Evolutionary conservation across 1,140 invertebrate genomes (phyloP).

Genomic region (Atopsyche davidsoni): DNA sequence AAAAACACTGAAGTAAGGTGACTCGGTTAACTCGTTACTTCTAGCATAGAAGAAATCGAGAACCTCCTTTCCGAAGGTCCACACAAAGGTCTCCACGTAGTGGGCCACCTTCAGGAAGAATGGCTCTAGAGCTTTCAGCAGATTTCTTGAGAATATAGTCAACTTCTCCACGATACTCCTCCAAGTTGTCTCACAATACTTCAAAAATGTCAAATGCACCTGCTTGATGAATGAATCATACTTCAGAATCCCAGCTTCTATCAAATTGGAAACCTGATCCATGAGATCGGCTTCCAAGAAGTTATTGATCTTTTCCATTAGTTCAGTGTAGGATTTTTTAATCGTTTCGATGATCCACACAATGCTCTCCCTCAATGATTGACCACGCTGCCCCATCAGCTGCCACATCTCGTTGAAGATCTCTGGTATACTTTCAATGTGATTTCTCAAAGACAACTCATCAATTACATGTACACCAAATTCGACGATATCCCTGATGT

Average conservation of each 20-base stretch:
- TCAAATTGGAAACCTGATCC: conserved; percentile 56
- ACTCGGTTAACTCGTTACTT: conserved; percentile 69
- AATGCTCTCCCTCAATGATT: conserved; percentile 67
- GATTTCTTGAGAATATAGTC: conserved; percentile 61
- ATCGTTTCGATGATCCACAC: conserved; percentile 68
- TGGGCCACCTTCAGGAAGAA: conserved; percentile 68
- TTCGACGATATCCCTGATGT: conserved; percentile 67
- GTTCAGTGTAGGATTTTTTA: conserved; percentile 63
- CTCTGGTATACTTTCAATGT: conserved; percentile 68
- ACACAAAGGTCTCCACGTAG: conserved; percentile 65
- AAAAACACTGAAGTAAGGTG: conserved; percentile 71
- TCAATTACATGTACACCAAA: conserved; percentile 64
- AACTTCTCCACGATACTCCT: conserved; percentile 54
- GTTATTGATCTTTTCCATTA: conserved; percentile 59
- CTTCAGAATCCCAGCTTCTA: conserved; percentile 63
- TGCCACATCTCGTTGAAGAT: conserved; percentile 76
- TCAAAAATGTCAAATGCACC: conserved; percentile 67
- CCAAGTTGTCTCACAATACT: conserved; percentile 68
- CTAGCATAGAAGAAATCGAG: conserved; percentile 74
- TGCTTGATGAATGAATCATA: conserved; percentile 74
- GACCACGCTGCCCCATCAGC: conserved; percentile 73
- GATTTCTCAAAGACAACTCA: conserved; percentile 69
- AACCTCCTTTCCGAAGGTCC: conserved; percentile 65
- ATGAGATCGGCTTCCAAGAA: conserved; percentile 67
- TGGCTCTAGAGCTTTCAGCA: conserved; percentile 66